These are phyloP conservation scores for Drosophila subpulchrella DNA, from an alignment of 1,140 invertebrate species.

Conservation along the genomic window DNA sequence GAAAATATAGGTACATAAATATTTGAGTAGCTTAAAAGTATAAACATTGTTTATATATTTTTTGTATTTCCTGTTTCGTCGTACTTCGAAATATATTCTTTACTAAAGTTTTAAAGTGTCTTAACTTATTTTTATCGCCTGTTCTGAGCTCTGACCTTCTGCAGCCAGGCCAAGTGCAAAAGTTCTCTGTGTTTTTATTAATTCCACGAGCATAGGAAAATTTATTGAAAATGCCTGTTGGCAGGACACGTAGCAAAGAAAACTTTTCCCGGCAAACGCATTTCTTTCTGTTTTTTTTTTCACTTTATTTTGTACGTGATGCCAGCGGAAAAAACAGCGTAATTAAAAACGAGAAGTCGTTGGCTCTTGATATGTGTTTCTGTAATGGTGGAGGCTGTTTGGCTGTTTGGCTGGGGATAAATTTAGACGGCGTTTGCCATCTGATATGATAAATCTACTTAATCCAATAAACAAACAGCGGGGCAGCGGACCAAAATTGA, in stretches of 20 bases:
- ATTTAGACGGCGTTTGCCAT: slow-evolving; percentile 60
- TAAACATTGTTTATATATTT: too few relatives aligned
- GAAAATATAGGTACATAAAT: too few relatives aligned
- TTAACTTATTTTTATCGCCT: not conserved
- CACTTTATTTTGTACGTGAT: slow-evolving; percentile 59
- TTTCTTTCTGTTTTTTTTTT: slow-evolving; percentile 25
- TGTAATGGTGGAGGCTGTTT: slow-evolving; percentile 30
- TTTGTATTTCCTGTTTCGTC: not conserved
- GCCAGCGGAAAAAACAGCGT: slow-evolving; percentile 60
- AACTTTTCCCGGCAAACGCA: slow-evolving; percentile 58
- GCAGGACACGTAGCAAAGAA: slow-evolving; percentile 71
- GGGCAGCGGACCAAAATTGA: slow-evolving; percentile 50
- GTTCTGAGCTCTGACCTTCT: slow-evolving; percentile 32
- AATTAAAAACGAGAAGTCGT: slow-evolving; percentile 67
- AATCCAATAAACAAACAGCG: slow-evolving; percentile 73
- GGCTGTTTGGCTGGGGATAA: slow-evolving; percentile 37
- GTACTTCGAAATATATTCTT: not conserved
- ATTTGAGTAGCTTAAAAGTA: too few relatives aligned
- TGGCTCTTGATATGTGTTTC: slow-evolving; percentile 38
- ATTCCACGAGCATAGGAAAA: slow-evolving; percentile 44
- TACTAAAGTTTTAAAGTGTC: not conserved
- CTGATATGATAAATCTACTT: slow-evolving; percentile 81
- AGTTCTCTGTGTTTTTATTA: slow-evolving; percentile 54
- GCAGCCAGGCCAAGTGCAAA: slow-evolving; percentile 60
- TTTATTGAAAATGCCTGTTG: slow-evolving; percentile 78